Evolutionary conservation across 1,140 invertebrate species (phyloP), one percentile per base, ranked within the genome.

Genomic region (Drosophila mauritiana): DNA sequence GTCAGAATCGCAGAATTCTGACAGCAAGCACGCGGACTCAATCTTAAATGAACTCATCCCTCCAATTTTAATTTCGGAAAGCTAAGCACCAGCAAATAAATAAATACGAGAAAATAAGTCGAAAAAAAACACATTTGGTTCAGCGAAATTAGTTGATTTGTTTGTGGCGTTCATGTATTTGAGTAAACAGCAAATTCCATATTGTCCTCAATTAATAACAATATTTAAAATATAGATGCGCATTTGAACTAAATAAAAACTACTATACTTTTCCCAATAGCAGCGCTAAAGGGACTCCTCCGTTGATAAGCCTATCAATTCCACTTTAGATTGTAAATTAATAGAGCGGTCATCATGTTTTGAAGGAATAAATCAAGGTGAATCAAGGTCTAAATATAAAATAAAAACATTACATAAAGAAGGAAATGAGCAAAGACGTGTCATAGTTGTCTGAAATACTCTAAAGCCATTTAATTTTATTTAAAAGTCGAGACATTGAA

Each of bases 151-250:
- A 56, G 69, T 67, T 74, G 80, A 61, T 67, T 80, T 63, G 54
- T 77, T 56, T 51, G 15, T 56, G 55, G 45, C 36, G 48, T 46
- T 69, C 8, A 45, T 13, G 20, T 39, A 54, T 65, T 56, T 67
- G 73, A 73, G 83, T 88, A 83, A 88, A 86, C 84, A 89, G 31
- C 67, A 27, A 52, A 58, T 73, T 63, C 55, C 84, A 89, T 89
- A 79, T 83, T 88, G 83, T 86, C 88, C 63, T 49, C 68, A 86
- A 86, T 86, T 86, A 86, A 86, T 86, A 86, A 86, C 74, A 82
- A 88, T 78, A 48, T 36, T 58, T 13, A 13, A 13, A 58, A 53
- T 17, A 46, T 43, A 27, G 64, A 12, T 8, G 15, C 3, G 15
- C 25, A 31, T 31, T 37, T 55, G 5, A 12, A 15, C 22, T 61